Base-by-base conservation (phyloP, 2,797 vertebrate genomes). In the Pseudochromis fuscus region DNA sequence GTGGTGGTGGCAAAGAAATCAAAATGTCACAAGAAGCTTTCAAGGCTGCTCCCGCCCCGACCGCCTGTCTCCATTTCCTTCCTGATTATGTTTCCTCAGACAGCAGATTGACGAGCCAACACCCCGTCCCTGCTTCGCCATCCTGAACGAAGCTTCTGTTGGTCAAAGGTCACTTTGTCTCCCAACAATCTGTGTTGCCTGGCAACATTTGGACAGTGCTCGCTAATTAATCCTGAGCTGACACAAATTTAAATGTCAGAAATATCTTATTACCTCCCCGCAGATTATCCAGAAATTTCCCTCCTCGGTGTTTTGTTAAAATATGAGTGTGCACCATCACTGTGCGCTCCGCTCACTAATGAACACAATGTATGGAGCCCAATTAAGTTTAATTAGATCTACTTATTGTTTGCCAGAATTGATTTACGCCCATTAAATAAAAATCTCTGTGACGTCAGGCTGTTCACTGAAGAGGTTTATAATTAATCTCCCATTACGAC, bases 11-110 rank as follows among this genome's bases (percentile, higher is more conserved):
- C 53, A 2, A 12, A 18, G 53, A 58, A 66, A 82, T 82, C 70
- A 62, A 72, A 82, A 75, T 72, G 74, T 72, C 74, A 72, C 50
- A 9, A 37, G 16, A 35, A 68, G 70, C 44, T 67, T 75, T 68
- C 70, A 61, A 79, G 73, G 73, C 67, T 42, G 53, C 30, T 68
- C 38, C 60, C 30, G 11, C 4, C 42, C 3, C 7, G 0, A 15
- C 40, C 1, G 13, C 50, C 23, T 13, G 61, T 55, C 59, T 67
- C 31, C 0, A 12, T 57, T 62, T 62, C 55, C 11, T 24, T 51
- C 46, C 62, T 57, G 58, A 37, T 55, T 25, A 24, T 35, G 60
- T 46, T 11, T 46, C 70, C 48, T 27, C 30, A 40, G 63, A 55
- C 18, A 67, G 52, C 40, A 21, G 38, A 68, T 33, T 58, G 45